Conservation (phyloP, 2,797 vertebrate species). For the Poecilia velifera region DNA sequence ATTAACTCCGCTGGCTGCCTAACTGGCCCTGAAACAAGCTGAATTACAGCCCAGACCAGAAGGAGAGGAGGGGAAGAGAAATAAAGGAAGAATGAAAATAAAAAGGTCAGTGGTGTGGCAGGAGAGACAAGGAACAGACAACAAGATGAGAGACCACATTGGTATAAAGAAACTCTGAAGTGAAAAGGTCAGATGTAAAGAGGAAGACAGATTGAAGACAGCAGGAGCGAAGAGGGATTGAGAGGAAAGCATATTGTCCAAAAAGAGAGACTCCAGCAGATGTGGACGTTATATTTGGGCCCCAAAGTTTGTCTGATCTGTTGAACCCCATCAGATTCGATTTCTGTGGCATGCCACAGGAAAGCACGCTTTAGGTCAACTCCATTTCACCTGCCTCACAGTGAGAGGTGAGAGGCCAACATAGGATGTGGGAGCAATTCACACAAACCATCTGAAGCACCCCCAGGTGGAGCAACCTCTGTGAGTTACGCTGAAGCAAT, state of each 20-base stretch:
- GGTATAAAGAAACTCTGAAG: slow-evolving; percentile 66
- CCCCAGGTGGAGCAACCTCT: slow-evolving; percentile 2
- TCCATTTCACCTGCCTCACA: slow-evolving; percentile 51
- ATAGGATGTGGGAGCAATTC: slow-evolving; percentile 39
- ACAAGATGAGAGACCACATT: slow-evolving; percentile 71
- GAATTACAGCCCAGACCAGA: slow-evolving; percentile 79
- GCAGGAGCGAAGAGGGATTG: slow-evolving; percentile 43
- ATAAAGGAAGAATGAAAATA: slow-evolving; percentile 69
- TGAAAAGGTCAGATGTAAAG: slow-evolving; percentile 77
- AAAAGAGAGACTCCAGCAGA: slow-evolving; percentile 30
- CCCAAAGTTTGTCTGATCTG: slow-evolving; percentile 52
- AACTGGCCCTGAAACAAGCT: slow-evolving; percentile 86
- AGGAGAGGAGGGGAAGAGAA: slow-evolving; percentile 66
- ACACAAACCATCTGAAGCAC: slow-evolving; percentile 50
- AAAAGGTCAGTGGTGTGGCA: slow-evolving; percentile 73
- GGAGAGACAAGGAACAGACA: slow-evolving; percentile 64
- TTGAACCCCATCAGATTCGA: slow-evolving; percentile 50
- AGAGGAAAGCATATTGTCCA: slow-evolving; percentile 32
- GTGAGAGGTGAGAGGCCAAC: slow-evolving; percentile 39
- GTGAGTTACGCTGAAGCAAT: slow-evolving; percentile 41
- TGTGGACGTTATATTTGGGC: slow-evolving; percentile 24
- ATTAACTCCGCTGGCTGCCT: slow-evolving; percentile 86
- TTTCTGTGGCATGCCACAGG: slow-evolving; percentile 43
- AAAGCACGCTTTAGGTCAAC: slow-evolving; percentile 43
- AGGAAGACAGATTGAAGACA: slow-evolving; percentile 69